Evolutionary conservation across 2,888 invertebrate species (phyloP).

Genomic region (Caenorhabditis sp.): DNA sequence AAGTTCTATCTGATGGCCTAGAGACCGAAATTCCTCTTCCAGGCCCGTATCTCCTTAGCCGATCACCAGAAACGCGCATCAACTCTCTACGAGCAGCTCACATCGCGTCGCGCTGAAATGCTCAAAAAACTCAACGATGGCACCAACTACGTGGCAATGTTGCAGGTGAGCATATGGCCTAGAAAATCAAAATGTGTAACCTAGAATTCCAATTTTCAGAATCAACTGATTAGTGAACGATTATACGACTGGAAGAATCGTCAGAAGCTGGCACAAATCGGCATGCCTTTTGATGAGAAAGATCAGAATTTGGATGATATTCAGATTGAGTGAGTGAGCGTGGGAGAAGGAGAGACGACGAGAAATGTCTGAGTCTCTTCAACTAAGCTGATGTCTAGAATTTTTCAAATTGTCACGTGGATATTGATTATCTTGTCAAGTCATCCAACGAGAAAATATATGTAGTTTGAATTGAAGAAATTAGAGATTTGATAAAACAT

Average conservation of each 20-base stretch:
- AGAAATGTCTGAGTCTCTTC: too few relatives aligned
- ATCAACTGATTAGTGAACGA: constrained; percentile 63
- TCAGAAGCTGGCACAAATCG: constrained; percentile 70
- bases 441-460: too few relatives aligned
- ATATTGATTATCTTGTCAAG: too few relatives aligned
- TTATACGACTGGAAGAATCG: constrained; percentile 70
- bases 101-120: constrained; percentile 43
- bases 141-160: constrained; percentile 54
- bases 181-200: background rate
- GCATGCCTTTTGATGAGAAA: constrained; percentile 67
- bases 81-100: constrained; percentile 57
- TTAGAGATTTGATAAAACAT: too few relatives aligned
- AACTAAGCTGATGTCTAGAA: too few relatives aligned
- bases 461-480: too few relatives aligned
- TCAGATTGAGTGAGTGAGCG: constrained; percentile 62
- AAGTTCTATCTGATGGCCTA: background rate
- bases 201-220: constrained; percentile 40
- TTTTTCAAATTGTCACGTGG: too few relatives aligned
- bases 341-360: too few relatives aligned
- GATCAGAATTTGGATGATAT: constrained; percentile 67
- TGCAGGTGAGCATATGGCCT: constrained; percentile 37
- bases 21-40: background rate
- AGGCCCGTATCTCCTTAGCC: constrained; percentile 41
- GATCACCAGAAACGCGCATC: constrained; percentile 66
- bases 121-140: constrained; percentile 66